These are phyloP conservation scores for Trichopria drosophilae DNA, from an alignment of 2,888 invertebrate species.

Conservation along the genomic window DNA sequence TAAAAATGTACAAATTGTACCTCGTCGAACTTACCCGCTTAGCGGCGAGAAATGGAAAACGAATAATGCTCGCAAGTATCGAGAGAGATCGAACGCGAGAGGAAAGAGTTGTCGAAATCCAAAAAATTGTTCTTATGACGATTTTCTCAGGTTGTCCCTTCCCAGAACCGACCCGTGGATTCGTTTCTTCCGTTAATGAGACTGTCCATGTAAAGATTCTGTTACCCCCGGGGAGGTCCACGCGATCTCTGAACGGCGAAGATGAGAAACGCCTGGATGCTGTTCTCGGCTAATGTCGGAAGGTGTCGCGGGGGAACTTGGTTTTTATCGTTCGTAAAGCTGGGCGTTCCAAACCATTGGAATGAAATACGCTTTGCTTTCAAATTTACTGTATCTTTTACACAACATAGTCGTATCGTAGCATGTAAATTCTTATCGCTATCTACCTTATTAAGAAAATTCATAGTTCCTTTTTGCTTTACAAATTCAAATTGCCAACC, in stretches of 20 bases:
- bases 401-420: constrained; percentile 48
- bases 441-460: constrained; percentile 48
- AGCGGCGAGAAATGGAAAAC: constrained; percentile 4
- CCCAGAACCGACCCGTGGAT: too few species aligned
- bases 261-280: too few species aligned
- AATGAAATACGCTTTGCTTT: constrained; percentile 49
- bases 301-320: constrained; percentile 22
- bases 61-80: constrained; percentile 1
- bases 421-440: constrained; percentile 48
- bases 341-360: constrained; percentile 46
- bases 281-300: constrained; percentile 20
- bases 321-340: constrained; percentile 37
- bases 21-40: background rate
- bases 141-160: too few species aligned
- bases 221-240: too few species aligned
- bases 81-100: constrained; percentile 2
- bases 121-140: too few species aligned
- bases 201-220: too few species aligned
- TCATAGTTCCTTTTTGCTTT: constrained; percentile 39
- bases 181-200: too few species aligned
- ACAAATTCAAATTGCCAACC: too few species aligned
- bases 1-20: constrained; percentile 22
- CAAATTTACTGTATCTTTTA: constrained; percentile 49
- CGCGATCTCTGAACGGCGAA: too few species aligned
- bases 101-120: too few species aligned